Evolutionary conservation across 2,113 vertebrate species (phyloP), one percentile per base, ranked within the genome.

Genomic region (Spilogale gracilis): DNA sequence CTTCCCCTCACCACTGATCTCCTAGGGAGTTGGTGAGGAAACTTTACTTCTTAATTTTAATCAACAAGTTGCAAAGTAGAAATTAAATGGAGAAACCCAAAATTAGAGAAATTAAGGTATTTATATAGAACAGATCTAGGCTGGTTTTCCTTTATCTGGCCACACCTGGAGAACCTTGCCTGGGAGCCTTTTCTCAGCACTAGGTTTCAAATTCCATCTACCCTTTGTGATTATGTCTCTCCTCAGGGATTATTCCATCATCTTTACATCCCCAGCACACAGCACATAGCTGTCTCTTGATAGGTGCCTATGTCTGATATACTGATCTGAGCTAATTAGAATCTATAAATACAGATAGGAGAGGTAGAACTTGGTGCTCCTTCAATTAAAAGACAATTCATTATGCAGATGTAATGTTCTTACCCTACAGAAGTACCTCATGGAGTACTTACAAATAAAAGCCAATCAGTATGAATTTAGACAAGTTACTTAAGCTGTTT

Each of bases 31-130:
- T 73, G 8, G 18, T 65, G 9, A 90, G 88, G 43, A 73, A 89
- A 6, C 10, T 76, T 95, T 71, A 61, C 27, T 14, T 90, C 69
- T 80, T 87, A 80, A 69, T 90, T 88, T 90, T 93, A 9, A 89
- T 71, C 83, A 81, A 48, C 13, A 84, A 87, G 45, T 58, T 63
- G 25, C 52, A 60, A 63, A 8, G 1, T 10, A 84, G 20, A 96
- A 92, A 80, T 67, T 56, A 91, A 96, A 65, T 71, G 14, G 52
- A 84, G n/a, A 88, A 90, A 90, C 21, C 14, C 17, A 60, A 54
- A 71, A 84, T 93, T 69, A 93, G 23, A 89, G 32, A 69, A 80
- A 96, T 50, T 27, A 18, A 80, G 4, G 17, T 45, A 6, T 81
- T 67, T 38, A 58, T 63, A 38, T 12, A 50, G 18, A 23, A 30